Base-by-base conservation (phyloP, 2,797 vertebrate genomes). In the Megalops cyprinoides region DNA sequence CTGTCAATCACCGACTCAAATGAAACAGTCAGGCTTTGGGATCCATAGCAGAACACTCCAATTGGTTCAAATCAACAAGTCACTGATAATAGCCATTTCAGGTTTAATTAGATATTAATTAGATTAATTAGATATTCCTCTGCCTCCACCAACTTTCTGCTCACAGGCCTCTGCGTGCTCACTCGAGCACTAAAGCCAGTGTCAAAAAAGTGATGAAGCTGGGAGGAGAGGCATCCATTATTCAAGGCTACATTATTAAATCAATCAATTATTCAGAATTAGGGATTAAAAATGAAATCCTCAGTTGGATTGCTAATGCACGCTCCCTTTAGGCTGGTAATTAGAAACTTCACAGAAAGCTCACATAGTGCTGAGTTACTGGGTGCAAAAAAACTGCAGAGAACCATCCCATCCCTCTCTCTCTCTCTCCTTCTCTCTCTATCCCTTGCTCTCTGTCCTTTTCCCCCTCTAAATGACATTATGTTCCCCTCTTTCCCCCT, bases 251-350 rank as follows among this genome's bases (percentile, higher is more conserved):
- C 39, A 71, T 71, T 71, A 44, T 23, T 71, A 44, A 44, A 71
- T 42, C 62, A 67, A 67, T 67, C 62, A 67, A 71, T 42, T 71
- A 71, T 71, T 71, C 67, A 42, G 67, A 44, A 71, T 71, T 44
- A n/a, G 10, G 37, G 37, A 71, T 42, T 71, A 44, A 71, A n/a
- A 71, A 71, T 44, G 18, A 39, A 7, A n/a, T 71, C 44, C 39
- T 42, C 6, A 71, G 10, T n/a, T 10, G 23, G 39, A 20, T 10
- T 44, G 37, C 42, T 71, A 71, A 71, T 71, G 67, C n/a, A 7
- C 67, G 9, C 18, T 2, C 51, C 51, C n/a, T 71, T 44, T 71
- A 65, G 67, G 23, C 67, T 3, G 67, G 67, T 71, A 44, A 71
- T 44, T 71, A n/a, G 39, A 71, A 42, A 25, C 67, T 39, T 71